These are phyloP conservation scores for Rhabdomys pumilio DNA, from an alignment of 2,797 vertebrate genomes.

Conservation along the genomic window DNA sequence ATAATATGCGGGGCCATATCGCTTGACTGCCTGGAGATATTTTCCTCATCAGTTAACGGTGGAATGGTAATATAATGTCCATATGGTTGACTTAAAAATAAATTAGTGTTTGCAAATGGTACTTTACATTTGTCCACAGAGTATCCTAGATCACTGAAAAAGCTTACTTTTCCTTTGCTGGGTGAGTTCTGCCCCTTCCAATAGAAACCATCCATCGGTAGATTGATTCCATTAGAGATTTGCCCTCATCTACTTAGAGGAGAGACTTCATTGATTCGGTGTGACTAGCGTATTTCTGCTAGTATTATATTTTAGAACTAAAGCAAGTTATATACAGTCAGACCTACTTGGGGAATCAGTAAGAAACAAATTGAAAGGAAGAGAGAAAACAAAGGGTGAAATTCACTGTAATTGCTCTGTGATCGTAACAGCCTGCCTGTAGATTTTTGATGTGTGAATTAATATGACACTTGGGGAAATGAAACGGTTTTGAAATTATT, in stretches of 20 bases:
- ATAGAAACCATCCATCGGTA: not conserved
- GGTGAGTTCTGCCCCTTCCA: no score
- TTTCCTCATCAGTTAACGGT: not conserved
- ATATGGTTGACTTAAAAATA: not conserved
- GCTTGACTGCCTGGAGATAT: not conserved
- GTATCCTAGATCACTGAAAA: not conserved
- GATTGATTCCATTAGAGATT: not conserved
- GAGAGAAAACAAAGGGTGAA: not conserved
- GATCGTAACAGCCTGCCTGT: not conserved
- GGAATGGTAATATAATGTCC: not conserved
- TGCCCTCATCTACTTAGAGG: not conserved
- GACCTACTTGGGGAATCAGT: not conserved
- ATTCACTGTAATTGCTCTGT: not conserved
- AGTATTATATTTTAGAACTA: not conserved
- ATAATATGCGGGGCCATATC: not conserved
- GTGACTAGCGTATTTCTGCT: not conserved
- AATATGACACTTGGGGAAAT: constrained; percentile 20
- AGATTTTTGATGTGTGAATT: not conserved
- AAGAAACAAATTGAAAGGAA: constrained; percentile 2
- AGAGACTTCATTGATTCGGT: not conserved
- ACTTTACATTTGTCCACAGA: not conserved
- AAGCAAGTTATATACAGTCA: constrained; percentile 10
- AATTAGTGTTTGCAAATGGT: not conserved
- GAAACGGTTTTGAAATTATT: not conserved
- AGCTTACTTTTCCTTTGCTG: not conserved